These are phyloP conservation scores for Sphenopsis melanotis DNA, from an alignment of 2,797 vertebrate species.

Conservation along the genomic window DNA sequence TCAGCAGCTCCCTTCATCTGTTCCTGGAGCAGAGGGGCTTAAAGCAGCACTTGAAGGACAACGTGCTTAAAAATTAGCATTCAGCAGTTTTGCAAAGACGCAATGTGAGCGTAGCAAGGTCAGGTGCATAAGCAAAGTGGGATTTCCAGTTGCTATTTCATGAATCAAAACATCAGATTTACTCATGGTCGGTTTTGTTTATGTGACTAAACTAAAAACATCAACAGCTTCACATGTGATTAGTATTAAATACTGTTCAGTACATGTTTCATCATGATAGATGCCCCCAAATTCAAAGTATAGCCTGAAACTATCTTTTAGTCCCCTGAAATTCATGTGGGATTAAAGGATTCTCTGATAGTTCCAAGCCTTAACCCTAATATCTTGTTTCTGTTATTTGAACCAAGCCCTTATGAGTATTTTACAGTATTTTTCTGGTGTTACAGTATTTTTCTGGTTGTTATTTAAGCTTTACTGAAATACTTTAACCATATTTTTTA, in stretches of 20 bases:
- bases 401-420: background rate
- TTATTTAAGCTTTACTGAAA: slow-evolving; percentile 4
- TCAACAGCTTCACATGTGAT: background rate
- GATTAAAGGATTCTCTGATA: background rate
- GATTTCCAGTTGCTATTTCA: background rate
- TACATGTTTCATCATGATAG: background rate
- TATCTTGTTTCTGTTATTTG: background rate
- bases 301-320: background rate
- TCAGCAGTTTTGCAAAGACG: slow-evolving; percentile 21
- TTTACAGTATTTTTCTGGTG: background rate
- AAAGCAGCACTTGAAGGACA: background rate
- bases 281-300: background rate
- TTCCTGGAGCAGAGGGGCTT: background rate
- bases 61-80: background rate
- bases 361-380: background rate
- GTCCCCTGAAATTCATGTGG: background rate
- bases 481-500: background rate
- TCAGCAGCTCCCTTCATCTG: background rate
- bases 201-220: background rate
- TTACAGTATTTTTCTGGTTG: background rate
- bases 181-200: background rate
- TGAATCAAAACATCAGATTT: slow-evolving; percentile 9
- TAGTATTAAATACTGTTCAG: background rate
- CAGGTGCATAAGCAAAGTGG: background rate
- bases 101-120: background rate